Evolutionary conservation across 1,140 invertebrate species (phyloP).

Genomic region (Brachystomella parvula): DNA sequence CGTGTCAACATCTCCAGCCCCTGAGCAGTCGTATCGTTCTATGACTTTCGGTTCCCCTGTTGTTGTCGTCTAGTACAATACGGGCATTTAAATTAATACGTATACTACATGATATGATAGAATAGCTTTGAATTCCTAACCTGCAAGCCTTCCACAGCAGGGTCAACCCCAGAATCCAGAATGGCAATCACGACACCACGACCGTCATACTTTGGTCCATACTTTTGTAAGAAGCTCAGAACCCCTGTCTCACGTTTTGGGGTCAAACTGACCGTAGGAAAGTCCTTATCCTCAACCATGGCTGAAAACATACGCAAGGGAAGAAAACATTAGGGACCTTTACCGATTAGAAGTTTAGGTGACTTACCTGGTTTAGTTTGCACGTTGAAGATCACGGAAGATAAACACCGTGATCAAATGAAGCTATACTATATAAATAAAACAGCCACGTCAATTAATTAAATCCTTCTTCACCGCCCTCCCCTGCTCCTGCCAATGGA

Average conservation of each 20-base stretch:
- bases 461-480: too few relatives aligned
- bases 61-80: constrained; percentile 59
- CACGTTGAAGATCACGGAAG: not conserved
- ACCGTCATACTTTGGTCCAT: constrained; percentile 85
- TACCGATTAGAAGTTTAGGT: not conserved
- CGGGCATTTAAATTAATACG: constrained; percentile 35
- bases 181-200: constrained; percentile 85
- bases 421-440: too few relatives aligned
- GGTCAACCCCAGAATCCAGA: constrained; percentile 95
- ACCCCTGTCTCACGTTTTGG: constrained; percentile 96
- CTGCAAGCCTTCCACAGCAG: constrained; percentile 84
- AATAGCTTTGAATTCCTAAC: constrained; percentile 48
- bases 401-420: too few relatives aligned
- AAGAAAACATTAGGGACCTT: not conserved
- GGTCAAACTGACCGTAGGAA: constrained; percentile 70
- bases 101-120: constrained; percentile 28
- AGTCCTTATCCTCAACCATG: constrained; percentile 46
- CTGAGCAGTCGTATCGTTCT: constrained; percentile 83
- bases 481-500: too few relatives aligned
- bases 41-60: constrained; percentile 87
- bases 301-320: too few relatives aligned
- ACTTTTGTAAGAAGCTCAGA: constrained; percentile 72
- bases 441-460: not conserved
- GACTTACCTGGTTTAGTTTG: not conserved
- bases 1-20: constrained; percentile 89